phyloP scores from a whole-genome alignment of 2,888 invertebrate genomes.

The Oxycera nigricornis region DNA sequence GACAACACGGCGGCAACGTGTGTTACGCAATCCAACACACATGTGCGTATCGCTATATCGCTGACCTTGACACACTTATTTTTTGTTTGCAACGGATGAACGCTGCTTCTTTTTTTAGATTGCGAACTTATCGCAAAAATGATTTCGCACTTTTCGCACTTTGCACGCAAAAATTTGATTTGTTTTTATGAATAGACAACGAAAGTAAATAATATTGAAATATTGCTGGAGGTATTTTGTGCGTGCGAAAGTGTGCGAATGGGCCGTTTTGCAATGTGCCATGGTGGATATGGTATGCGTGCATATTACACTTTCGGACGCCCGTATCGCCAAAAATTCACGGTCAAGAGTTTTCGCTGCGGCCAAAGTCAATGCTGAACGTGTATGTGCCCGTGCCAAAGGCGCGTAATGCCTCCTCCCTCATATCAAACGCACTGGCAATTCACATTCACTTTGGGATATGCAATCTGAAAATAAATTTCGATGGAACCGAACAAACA shows the following conservation, averaged over 20 bases:
- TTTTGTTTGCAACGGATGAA: neutral
- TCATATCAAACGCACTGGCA: neutral
- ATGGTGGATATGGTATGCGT: neutral
- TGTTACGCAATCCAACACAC: constrained; percentile 13
- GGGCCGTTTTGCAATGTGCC: neutral
- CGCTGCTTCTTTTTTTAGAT: constrained; percentile 5
- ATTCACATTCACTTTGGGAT: neutral
- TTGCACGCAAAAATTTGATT: neutral
- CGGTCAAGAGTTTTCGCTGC: neutral
- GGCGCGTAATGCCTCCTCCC: neutral
- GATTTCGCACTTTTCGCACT: neutral
- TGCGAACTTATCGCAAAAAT: constrained; percentile 11
- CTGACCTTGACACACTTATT: constrained; percentile 34
- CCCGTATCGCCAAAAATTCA: neutral
- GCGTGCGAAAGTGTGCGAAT: neutral
- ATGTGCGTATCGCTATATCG: constrained; percentile 24
- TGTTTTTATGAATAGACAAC: neutral
- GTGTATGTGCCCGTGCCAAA: no score
- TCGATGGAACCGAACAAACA: constrained; percentile 4
- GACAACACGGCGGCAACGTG: neutral
- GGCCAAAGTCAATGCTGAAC: neutral
- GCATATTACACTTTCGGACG: neutral
- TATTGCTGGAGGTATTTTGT: neutral
- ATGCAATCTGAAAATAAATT: constrained; percentile 26
- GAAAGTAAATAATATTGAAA: neutral